A percentile compares a stretch with the other conserved stretches of the same genome.
These are phyloP conservation scores for Caenorhabditis doughertyi DNA, from an alignment of 2,888 invertebrate species.

Conservation along the genomic window DNA sequence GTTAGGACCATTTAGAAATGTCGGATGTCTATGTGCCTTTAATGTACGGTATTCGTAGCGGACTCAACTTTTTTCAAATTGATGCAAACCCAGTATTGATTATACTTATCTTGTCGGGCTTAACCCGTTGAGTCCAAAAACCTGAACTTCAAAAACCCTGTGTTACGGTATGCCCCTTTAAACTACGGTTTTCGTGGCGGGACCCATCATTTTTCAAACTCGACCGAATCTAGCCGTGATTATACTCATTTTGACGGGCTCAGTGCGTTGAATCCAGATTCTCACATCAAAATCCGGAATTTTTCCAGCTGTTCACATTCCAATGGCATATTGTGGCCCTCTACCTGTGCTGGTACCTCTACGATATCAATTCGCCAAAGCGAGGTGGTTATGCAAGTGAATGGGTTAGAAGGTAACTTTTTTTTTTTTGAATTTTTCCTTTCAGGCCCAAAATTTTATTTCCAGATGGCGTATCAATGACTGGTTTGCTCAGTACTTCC, in stretches of 20 bases:
- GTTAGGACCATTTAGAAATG: neutral
- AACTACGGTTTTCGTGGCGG: too few species aligned
- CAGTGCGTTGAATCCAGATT: neutral
- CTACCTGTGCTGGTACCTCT: too few species aligned
- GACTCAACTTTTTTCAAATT: neutral
- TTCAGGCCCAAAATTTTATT: conserved; percentile 86
- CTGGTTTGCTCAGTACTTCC: conserved; percentile 90
- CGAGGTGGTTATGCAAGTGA: too few species aligned
- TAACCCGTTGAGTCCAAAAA: neutral
- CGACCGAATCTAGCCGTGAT: neutral
- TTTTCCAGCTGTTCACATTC: neutral
- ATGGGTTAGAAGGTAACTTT: too few species aligned
- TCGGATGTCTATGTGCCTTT: neutral
- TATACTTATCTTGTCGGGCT: neutral
- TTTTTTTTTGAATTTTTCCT: too few species aligned
- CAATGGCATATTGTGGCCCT: neutral
- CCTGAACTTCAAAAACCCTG: neutral
- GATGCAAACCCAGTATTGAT: neutral
- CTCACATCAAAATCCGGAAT: too few species aligned
- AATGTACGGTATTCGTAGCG: too few species aligned
- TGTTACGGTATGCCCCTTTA: neutral
- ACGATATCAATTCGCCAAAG: too few species aligned
- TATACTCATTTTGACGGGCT: too few species aligned
- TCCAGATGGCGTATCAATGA: conserved; percentile 86
- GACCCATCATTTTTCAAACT: too few species aligned